These are phyloP conservation scores for Chiridota heheva DNA, from an alignment of 35 echinoderm and acorn worm genomes.

Conservation along the genomic window DNA sequence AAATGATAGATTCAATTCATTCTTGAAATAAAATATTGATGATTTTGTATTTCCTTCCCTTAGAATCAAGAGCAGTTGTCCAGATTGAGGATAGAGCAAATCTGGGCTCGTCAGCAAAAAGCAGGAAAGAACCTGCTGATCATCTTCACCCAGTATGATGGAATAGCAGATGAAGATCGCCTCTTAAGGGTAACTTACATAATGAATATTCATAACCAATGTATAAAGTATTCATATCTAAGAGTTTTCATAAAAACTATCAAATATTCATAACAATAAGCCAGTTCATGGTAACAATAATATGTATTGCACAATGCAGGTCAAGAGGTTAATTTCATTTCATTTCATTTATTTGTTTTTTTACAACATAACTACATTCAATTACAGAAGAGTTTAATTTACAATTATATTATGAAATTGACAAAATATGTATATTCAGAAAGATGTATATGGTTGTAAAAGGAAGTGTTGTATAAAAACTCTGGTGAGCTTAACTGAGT, in stretches of 20 bases:
- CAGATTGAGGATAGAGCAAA: constrained; percentile 58
- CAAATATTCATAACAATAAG: too few species aligned
- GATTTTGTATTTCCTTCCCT: not conserved
- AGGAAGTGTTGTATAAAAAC: not conserved
- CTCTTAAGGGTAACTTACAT: constrained; percentile 57
- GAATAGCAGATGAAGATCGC: constrained; percentile 74
- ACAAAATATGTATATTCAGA: too few species aligned
- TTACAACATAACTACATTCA: not conserved
- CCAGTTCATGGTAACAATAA: too few species aligned
- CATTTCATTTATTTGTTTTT: too few species aligned
- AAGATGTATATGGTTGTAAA: too few species aligned
- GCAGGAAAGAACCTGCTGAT: constrained; percentile 56
- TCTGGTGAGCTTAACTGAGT: too few species aligned
- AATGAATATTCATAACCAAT: not conserved
- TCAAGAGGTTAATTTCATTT: not conserved
- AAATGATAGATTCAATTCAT: too few species aligned
- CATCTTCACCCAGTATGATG: constrained; percentile 88
- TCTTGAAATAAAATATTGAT: not conserved
- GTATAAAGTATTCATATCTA: too few species aligned
- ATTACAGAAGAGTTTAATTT: too few species aligned
- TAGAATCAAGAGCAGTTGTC: constrained; percentile 88
- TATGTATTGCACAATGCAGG: too few species aligned
- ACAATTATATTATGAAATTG: not conserved
- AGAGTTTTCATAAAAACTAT: too few species aligned
- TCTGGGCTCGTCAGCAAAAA: constrained; percentile 49